phyloP scores from a whole-genome alignment of 2,888 invertebrate genomes.

The Toxonevra muliebris region DNA sequence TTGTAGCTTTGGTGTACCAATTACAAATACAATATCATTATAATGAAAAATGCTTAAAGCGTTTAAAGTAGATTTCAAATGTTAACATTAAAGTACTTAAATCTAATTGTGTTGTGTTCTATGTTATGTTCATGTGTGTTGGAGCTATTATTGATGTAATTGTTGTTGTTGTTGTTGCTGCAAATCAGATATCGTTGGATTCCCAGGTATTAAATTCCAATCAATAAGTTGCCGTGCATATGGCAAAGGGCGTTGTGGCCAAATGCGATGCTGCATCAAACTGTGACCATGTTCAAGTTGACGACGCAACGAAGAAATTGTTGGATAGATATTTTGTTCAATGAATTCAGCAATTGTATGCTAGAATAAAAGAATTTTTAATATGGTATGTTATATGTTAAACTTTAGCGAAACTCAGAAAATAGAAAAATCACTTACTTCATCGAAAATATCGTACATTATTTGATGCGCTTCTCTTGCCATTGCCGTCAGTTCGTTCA shows the following conservation, averaged over 20 bases:
- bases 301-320: conserved; percentile 65
- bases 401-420: neutral
- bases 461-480: conserved; percentile 69
- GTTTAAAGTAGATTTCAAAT: neutral
- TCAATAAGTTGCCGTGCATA: conserved; percentile 51
- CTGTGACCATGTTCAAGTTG: conserved; percentile 68
- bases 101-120: no score
- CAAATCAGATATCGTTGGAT: conserved; percentile 1
- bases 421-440: conserved; percentile 53
- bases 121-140: neutral
- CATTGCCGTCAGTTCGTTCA: conserved; percentile 69
- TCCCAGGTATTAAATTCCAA: conserved; percentile 46
- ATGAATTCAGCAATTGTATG: conserved; percentile 71
- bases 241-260: conserved; percentile 72
- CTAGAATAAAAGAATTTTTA: conserved; percentile 41
- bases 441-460: conserved; percentile 70
- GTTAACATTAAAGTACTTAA: conserved; percentile 5
- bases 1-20: no score
- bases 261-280: conserved; percentile 67
- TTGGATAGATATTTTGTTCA: conserved; percentile 73
- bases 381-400: no score
- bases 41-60: no score
- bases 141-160: conserved; percentile 23
- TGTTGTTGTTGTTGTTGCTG: conserved; percentile 24
- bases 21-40: no score